phyloP scores from a whole-genome alignment of 2,888 invertebrate genomes.

The Drepana falcataria region DNA sequence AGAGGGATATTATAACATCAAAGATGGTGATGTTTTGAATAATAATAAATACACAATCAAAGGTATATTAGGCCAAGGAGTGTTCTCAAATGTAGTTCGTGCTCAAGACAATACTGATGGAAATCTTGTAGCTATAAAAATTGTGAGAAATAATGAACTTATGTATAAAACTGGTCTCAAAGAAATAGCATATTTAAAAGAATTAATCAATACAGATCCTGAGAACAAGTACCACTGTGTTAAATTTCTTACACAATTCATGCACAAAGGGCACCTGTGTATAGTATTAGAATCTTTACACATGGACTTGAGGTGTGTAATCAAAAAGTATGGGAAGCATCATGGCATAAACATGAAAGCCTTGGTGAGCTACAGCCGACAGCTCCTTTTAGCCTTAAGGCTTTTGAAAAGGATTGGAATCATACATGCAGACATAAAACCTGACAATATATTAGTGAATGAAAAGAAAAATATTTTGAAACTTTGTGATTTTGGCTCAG shows the following conservation, averaged over 20 bases:
- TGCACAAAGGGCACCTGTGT: slow-evolving; percentile 98
- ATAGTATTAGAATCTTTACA: slow-evolving; percentile 97
- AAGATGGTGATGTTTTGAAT: slow-evolving; percentile 92
- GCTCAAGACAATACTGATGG: slow-evolving; percentile 92
- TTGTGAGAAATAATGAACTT: slow-evolving; percentile 98
- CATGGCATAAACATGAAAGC: slow-evolving; percentile 98
- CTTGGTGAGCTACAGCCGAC: slow-evolving; percentile 96
- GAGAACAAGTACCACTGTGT: slow-evolving; percentile 98
- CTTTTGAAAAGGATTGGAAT: slow-evolving; percentile 96
- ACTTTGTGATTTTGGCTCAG: slow-evolving; percentile 99
- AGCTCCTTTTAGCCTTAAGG: slow-evolving; percentile 94
- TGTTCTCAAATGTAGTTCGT: slow-evolving; percentile 97
- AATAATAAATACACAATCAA: slow-evolving; percentile 93
- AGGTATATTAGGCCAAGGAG: slow-evolving; percentile 98
- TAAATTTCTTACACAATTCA: slow-evolving; percentile 91
- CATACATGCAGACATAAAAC: slow-evolving; percentile 99
- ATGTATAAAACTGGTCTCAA: slow-evolving; percentile 99
- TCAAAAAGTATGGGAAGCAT: slow-evolving; percentile 98
- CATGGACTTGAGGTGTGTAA: slow-evolving; percentile 91
- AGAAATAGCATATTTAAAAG: slow-evolving; percentile 94
- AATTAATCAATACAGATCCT: slow-evolving; percentile 96
- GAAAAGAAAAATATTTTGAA: slow-evolving; percentile 97
- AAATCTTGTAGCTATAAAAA: slow-evolving; percentile 97
- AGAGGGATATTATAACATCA: slow-evolving; percentile 97
- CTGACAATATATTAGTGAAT: slow-evolving; percentile 99